Evolutionary conservation across 2,797 vertebrate genomes (phyloP), one percentile per base, ranked within the genome.

Genomic region (Percopsis omiscomaycus): DNA sequence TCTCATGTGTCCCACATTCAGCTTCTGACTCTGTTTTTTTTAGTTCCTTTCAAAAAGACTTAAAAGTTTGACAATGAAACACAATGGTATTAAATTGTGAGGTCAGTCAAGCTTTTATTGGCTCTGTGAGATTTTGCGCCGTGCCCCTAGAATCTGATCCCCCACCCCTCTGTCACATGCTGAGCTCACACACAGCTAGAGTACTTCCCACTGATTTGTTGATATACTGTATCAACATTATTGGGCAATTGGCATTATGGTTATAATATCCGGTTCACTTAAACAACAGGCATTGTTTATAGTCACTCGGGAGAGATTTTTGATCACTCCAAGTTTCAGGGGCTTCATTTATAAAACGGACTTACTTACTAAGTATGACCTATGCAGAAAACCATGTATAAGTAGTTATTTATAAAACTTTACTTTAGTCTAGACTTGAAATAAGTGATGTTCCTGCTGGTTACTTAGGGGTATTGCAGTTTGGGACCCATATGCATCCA

Each of bases 161-260:
- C 75, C 89, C 89, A 62, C 91, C 91, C 89, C 86, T 75, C 60
- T 75, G 84, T 86, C 81, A 89, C 88, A 87, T 88, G 87, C 77
- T 55, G 54, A 46, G 72, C 59, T 73, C 81, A 69, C 77, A 75
- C 66, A 80, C 73, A 82, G 68, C 66, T 61, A 56, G 30, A 69
- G 58, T 65, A 68, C 77, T 75, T 78, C 54, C 62, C 28, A 8
- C 59, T 55, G 32, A 62, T 75, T 81, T 80, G 72, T 63, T 64
- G 57, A 86, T 75, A 78, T 77, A 22, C 22, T 22, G 22, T 22
- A 88, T 81, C 64, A 59, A 58, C 5, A n/a, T 67, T 81, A 59
- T 27, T 52, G 45, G 57, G 27, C 72, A 59, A 69, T 50, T 65
- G 55, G 64, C 28, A 15, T 46, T 68, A 47, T 14, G n/a, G 30